These are phyloP conservation scores for Amphipoea oculea DNA, from an alignment of 2,888 invertebrate species.

Conservation along the genomic window DNA sequence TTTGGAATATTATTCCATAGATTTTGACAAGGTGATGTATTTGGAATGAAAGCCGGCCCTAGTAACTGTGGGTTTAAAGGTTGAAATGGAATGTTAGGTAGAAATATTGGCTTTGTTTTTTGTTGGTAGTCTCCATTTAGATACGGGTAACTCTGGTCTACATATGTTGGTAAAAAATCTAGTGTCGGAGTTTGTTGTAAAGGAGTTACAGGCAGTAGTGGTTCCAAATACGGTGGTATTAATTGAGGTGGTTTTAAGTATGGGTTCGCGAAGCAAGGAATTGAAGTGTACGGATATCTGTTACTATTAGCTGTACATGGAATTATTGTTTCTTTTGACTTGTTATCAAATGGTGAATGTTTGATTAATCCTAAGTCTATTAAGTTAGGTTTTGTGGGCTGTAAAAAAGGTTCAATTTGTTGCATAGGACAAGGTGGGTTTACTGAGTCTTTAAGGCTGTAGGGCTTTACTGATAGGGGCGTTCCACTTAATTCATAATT, in stretches of 20 bases:
- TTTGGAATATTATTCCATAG: neutral
- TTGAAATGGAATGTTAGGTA: neutral
- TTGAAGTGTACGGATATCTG: neutral
- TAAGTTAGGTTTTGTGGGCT: neutral
- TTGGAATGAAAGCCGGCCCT: neutral
- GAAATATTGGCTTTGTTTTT: neutral
- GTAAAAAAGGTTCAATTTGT: neutral
- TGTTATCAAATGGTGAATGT: neutral
- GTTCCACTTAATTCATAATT: neutral
- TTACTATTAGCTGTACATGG: neutral
- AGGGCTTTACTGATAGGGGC: neutral
- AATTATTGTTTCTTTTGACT: neutral
- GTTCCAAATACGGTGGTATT: neutral
- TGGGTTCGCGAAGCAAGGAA: conserved; percentile 11
- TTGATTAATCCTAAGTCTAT: neutral
- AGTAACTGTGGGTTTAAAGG: neutral
- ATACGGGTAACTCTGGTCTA: neutral
- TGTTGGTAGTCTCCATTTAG: neutral
- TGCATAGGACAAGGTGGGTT: neutral
- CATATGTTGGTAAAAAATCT: neutral
- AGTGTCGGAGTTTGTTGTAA: neutral
- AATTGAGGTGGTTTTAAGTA: neutral
- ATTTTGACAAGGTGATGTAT: neutral
- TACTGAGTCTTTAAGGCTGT: neutral
- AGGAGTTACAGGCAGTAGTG: neutral